A percentile compares a stretch with the other conserved stretches of the same genome.
phyloP scores from a whole-genome alignment of 2,113 vertebrate genomes.

The Platysternon megacephalum region DNA sequence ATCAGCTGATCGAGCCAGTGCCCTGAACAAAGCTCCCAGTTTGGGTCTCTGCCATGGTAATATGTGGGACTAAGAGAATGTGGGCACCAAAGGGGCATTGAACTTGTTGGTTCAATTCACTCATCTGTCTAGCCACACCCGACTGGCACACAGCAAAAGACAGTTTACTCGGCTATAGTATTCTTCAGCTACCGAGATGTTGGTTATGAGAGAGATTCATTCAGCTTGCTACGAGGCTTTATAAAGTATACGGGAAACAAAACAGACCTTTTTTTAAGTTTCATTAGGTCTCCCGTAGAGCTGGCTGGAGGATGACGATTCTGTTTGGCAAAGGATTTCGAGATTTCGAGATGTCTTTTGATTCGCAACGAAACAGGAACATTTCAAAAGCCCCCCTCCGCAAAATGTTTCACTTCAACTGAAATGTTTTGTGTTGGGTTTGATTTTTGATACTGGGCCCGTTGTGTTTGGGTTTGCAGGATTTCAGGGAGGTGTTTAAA shows the following conservation, averaged over 20 bases:
- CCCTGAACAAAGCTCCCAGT: neutral
- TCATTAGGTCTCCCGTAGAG: neutral
- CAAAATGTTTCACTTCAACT: neutral
- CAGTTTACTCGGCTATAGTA: neutral
- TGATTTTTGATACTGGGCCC: neutral
- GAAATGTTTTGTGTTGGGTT: neutral
- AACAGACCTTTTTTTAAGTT: neutral
- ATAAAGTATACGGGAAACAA: neutral
- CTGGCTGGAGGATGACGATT: neutral
- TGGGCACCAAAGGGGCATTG: neutral
- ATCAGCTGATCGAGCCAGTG: neutral
- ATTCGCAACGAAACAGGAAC: neutral
- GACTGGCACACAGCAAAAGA: neutral
- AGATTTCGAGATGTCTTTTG: neutral
- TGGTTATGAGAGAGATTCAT: rapidly evolving
- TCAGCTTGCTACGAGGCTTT: neutral
- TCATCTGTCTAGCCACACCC: rapidly evolving
- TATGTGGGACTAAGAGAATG: neutral
- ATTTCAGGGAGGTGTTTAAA: neutral
- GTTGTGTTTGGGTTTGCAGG: neutral
- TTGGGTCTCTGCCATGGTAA: neutral
- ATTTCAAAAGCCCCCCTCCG: neutral
- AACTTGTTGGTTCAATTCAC: neutral
- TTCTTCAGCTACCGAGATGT: neutral
- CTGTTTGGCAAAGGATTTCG: neutral